A percentile compares a stretch with the other conserved stretches of the same genome.
phyloP scores from a whole-genome alignment of 1,140 invertebrate species.

The Eupristina koningsbergeri region DNA sequence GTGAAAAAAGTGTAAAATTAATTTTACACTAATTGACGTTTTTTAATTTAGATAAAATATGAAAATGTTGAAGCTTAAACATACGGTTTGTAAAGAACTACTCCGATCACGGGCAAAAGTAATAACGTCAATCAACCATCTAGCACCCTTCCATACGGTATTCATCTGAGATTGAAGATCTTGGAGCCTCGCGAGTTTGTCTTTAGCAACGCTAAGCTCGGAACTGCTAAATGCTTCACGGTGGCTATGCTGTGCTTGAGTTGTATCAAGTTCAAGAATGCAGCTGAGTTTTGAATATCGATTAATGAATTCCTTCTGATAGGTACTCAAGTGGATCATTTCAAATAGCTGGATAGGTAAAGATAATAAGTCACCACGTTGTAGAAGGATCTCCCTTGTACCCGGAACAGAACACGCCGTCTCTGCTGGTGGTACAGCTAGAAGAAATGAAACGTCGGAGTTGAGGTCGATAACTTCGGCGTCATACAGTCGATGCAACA shows the following conservation, averaged over 20 bases:
- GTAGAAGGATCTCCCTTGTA: slow-evolving; percentile 85
- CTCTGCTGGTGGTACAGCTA: slow-evolving; percentile 91
- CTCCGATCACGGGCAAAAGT: slow-evolving; percentile 90
- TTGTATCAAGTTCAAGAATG: slow-evolving; percentile 92
- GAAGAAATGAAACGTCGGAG: slow-evolving; percentile 89
- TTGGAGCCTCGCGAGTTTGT: slow-evolving; percentile 85
- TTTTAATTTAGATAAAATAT: too few relatives aligned
- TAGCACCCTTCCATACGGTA: slow-evolving; percentile 89
- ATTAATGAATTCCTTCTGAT: slow-evolving; percentile 89
- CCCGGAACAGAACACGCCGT: slow-evolving; percentile 92
- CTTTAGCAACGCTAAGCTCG: slow-evolving; percentile 89
- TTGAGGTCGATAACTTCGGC: slow-evolving; percentile 93
- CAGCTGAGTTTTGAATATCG: slow-evolving; percentile 93
- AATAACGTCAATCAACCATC: slow-evolving; percentile 96
- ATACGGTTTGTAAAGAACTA: slow-evolving; percentile 46
- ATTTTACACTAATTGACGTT: too few relatives aligned
- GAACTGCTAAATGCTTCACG: slow-evolving; percentile 93
- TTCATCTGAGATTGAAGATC: slow-evolving; percentile 88
- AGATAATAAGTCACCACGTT: slow-evolving; percentile 85
- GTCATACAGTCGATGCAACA: slow-evolving; percentile 87
- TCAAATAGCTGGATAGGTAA: slow-evolving; percentile 93
- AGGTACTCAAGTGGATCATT: slow-evolving; percentile 93
- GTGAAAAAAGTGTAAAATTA: too few relatives aligned
- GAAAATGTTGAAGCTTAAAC: not conserved
- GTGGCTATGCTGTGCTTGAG: slow-evolving; percentile 91